A percentile compares a stretch with the other conserved stretches of the same genome.
Conservation (phyloP, 2,797 vertebrate species). For the Allobates femoralis region DNA sequence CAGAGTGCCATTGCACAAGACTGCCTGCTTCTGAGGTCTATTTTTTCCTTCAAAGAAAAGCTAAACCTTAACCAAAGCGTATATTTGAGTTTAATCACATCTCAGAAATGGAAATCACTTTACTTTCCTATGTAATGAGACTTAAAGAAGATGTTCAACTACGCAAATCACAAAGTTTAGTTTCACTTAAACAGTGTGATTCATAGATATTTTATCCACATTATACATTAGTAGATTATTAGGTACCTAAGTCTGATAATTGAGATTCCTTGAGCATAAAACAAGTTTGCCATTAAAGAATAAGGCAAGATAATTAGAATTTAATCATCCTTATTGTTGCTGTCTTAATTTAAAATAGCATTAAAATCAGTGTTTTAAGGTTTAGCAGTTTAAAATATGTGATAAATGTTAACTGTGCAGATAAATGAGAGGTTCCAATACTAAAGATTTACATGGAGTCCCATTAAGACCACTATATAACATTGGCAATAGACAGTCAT, state of each 20-base stretch:
- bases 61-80: slow-evolving; percentile 67
- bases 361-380: neutral
- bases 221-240: slow-evolving; percentile 20
- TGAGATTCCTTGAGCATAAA: slow-evolving; percentile 21
- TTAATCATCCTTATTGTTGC: neutral
- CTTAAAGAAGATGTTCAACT: slow-evolving; percentile 69
- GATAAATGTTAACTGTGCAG: neutral
- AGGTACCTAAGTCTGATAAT: slow-evolving; percentile 8
- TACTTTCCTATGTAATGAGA: slow-evolving; percentile 66
- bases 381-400: no score
- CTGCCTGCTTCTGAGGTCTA: slow-evolving; percentile 67
- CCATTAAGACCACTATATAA: no score
- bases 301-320: neutral
- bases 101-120: slow-evolving; percentile 69
- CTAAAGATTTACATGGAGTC: no score
- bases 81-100: slow-evolving; percentile 72
- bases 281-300: neutral
- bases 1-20: slow-evolving; percentile 60
- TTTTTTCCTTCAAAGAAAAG: slow-evolving; percentile 68
- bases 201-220: slow-evolving; percentile 29
- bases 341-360: neutral
- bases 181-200: slow-evolving; percentile 54
- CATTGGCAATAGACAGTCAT: no score
- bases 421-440: neutral
- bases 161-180: slow-evolving; percentile 65